Evolutionary conservation across 2,888 invertebrate species (phyloP).

Genomic region (Perdita meconis): DNA sequence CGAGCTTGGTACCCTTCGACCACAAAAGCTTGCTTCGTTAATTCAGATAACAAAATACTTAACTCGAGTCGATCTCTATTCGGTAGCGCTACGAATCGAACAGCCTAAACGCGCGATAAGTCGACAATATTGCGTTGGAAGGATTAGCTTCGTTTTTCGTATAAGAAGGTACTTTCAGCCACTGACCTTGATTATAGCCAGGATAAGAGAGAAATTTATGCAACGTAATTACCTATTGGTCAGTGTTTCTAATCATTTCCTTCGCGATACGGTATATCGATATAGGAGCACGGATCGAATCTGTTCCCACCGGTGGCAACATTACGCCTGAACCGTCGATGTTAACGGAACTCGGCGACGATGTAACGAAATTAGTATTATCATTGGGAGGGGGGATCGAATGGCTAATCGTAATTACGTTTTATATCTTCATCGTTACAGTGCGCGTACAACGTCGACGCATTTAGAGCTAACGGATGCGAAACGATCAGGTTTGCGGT

Average conservation of each 20-base stretch:
- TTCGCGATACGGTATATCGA: not conserved
- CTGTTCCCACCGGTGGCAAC: not conserved
- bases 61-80: not conserved
- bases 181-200: slow-evolving; percentile 16
- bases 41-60: not conserved
- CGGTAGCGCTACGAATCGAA: slow-evolving; percentile 19
- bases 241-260: not conserved
- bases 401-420: slow-evolving; percentile 34
- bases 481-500: not conserved
- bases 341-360: slow-evolving; percentile 24
- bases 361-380: slow-evolving; percentile 21
- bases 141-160: slow-evolving; percentile 6
- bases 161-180: slow-evolving; percentile 28
- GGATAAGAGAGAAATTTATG: slow-evolving; percentile 19
- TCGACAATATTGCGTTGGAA: slow-evolving; percentile 16
- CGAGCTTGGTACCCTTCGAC: too few species aligned
- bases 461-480: slow-evolving; percentile 25
- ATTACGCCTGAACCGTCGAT: slow-evolving; percentile 6
- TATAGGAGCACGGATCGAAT: not conserved
- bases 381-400: slow-evolving; percentile 17
- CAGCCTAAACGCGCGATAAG: not conserved
- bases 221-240: slow-evolving; percentile 4
- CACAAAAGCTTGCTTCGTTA: too few species aligned
- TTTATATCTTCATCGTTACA: slow-evolving; percentile 33
- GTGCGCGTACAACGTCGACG: not conserved